phyloP scores from a whole-genome alignment of 2,113 vertebrate species.

The Panthera leo region DNA sequence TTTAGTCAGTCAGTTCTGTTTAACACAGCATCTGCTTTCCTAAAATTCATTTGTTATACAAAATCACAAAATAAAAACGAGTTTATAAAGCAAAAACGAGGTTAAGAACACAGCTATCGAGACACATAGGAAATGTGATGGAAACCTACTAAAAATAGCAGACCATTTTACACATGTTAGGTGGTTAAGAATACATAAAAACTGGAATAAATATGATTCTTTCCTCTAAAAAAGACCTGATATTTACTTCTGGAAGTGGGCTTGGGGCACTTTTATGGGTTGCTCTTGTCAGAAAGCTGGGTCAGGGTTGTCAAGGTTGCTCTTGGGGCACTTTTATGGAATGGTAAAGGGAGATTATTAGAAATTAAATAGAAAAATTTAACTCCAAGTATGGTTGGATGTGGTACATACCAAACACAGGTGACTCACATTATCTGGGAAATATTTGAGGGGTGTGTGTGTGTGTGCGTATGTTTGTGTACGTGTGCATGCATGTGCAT shows the following conservation, averaged over 20 bases:
- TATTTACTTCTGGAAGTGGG: neutral
- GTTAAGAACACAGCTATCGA: neutral
- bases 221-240: neutral
- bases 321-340: neutral
- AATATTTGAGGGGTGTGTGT: no score
- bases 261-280: no score
- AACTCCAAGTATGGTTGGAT: neutral
- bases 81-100: neutral
- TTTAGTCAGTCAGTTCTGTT: neutral
- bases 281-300: no score
- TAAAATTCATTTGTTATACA: neutral
- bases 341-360: neutral
- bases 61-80: neutral
- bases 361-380: neutral
- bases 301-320: no score
- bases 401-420: neutral
- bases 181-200: neutral
- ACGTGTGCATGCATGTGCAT: no score
- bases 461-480: neutral
- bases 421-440: neutral
- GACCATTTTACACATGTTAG: neutral
- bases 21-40: neutral
- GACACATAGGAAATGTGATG: neutral
- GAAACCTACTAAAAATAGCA: neutral
- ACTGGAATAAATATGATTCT: neutral